A percentile compares a stretch with the other conserved stretches of the same genome.
Evolutionary conservation across 2,113 vertebrate species (phyloP).

Genomic region (Embiotoca jacksoni): DNA sequence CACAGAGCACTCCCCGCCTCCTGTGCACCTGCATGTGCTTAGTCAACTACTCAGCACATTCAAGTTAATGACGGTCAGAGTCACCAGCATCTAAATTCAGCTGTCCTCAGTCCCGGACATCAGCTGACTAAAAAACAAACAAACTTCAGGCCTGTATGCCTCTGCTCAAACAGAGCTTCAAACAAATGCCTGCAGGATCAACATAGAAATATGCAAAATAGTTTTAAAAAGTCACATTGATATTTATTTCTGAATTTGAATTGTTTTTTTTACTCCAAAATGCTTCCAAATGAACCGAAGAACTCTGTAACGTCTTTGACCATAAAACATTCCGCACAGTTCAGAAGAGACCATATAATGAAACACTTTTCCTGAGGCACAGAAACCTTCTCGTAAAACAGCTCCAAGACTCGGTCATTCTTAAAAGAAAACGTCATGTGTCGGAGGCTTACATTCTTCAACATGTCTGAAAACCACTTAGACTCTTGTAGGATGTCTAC

Average conservation of each 20-base stretch:
- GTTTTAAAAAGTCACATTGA: neutral
- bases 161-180: neutral
- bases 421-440: constrained; percentile 42
- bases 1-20: constrained; percentile 28
- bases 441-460: constrained; percentile 26
- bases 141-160: constrained; percentile 7
- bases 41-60: constrained; percentile 40
- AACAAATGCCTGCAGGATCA: constrained; percentile 6
- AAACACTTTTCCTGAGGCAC: constrained; percentile 31
- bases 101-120: constrained; percentile 30
- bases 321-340: constrained; percentile 2
- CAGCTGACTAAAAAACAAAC: constrained; percentile 22
- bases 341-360: constrained; percentile 23
- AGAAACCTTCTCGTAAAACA: constrained; percentile 46
- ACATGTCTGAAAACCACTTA: constrained; percentile 66
- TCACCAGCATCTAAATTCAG: constrained; percentile 48
- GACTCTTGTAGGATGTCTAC: constrained; percentile 55
- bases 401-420: constrained; percentile 32
- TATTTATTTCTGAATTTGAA: neutral
- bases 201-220: neutral
- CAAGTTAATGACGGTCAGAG: constrained; percentile 61
- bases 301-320: constrained; percentile 7
- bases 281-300: neutral
- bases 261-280: no score
- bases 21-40: constrained; percentile 67